These are phyloP conservation scores for Perizoma flavofasciatum DNA, from an alignment of 2,888 invertebrate genomes.

Conservation along the genomic window DNA sequence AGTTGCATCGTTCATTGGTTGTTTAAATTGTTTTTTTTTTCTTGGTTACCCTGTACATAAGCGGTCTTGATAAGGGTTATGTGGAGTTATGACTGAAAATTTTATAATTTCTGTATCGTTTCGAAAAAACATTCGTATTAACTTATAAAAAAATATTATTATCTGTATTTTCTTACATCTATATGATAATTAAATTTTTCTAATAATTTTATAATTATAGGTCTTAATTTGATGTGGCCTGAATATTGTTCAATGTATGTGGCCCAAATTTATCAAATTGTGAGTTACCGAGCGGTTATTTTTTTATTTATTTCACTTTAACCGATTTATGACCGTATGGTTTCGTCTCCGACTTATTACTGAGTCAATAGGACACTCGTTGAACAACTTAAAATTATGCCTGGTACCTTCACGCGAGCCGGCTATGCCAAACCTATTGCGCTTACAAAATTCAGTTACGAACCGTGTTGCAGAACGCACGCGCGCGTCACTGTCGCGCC, in stretches of 20 bases:
- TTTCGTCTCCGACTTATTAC: constrained; percentile 18
- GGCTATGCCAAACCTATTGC: constrained; percentile 64
- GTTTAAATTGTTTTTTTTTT: too few relatives aligned
- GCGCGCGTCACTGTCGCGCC: constrained; percentile 77
- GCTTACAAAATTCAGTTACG: constrained; percentile 78
- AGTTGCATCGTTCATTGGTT: not conserved
- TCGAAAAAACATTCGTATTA: too few relatives aligned
- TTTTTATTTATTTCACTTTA: not conserved
- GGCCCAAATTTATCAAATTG: not conserved
- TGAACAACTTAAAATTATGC: constrained; percentile 41
- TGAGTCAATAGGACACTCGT: constrained; percentile 29
- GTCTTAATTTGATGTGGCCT: too few relatives aligned
- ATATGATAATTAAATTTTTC: too few relatives aligned
- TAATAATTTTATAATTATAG: too few relatives aligned
- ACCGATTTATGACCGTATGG: not conserved
- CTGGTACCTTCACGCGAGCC: constrained; percentile 70
- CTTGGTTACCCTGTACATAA: too few relatives aligned
- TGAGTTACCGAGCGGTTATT: not conserved
- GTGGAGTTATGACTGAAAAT: too few relatives aligned
- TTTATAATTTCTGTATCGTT: too few relatives aligned
- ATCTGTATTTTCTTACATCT: too few relatives aligned
- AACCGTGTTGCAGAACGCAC: constrained; percentile 69
- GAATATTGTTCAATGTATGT: too few relatives aligned
- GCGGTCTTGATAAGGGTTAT: too few relatives aligned
- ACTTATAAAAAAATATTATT: too few relatives aligned